A percentile compares a stretch with the other conserved stretches of the same genome.
Conservation (phyloP, 2,113 vertebrate genomes). For the Istiophorus platypterus region DNA sequence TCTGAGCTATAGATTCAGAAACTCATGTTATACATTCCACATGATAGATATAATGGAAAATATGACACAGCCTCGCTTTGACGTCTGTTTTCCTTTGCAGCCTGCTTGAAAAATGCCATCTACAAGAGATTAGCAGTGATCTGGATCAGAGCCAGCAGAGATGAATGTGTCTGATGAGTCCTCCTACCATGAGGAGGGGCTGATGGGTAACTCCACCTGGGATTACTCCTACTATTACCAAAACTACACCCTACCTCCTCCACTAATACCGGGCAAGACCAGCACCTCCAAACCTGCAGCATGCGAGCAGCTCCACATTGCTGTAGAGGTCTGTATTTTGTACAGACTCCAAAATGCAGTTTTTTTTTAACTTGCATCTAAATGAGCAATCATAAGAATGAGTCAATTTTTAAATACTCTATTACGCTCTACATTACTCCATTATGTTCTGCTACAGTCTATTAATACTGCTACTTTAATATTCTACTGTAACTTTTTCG, state of each 20-base stretch:
- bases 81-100: constrained; percentile 23
- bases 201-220: constrained; percentile 68
- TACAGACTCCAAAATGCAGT: too few species aligned
- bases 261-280: constrained; percentile 44
- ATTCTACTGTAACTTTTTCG: too few species aligned
- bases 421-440: too few species aligned
- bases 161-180: constrained; percentile 66
- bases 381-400: too few species aligned
- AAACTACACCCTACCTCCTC: constrained; percentile 63
- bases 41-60: not conserved
- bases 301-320: constrained; percentile 90
- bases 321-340: constrained; percentile 77
- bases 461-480: too few species aligned
- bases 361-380: not conserved
- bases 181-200: constrained; percentile 48
- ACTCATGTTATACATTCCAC: not conserved
- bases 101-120: constrained; percentile 41
- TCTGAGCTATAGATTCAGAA: too few species aligned
- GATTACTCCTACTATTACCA: constrained; percentile 46
- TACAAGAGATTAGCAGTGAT: constrained; percentile 34
- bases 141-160: constrained; percentile 31
- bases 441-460: too few species aligned
- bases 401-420: too few species aligned
- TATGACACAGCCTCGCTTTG: not conserved
- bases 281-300: constrained; percentile 65